A percentile compares a stretch with the other conserved stretches of the same genome.
phyloP scores from a whole-genome alignment of 37 sponge, comb jelly and placozoan genomes.

The Beroe ovata region DNA sequence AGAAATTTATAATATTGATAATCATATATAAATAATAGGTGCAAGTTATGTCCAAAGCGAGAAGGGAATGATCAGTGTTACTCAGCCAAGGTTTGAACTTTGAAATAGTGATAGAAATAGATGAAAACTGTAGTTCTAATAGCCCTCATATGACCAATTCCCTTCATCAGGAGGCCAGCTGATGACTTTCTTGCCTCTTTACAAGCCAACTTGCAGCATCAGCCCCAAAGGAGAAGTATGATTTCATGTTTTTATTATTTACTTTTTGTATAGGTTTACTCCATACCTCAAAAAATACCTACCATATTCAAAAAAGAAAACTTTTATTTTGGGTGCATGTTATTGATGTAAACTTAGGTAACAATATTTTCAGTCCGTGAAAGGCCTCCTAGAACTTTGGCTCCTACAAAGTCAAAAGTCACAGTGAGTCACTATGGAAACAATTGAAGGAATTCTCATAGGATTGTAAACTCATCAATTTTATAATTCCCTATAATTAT shows the following conservation, averaged over 20 bases:
- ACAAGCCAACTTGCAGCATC: conserved; percentile 6
- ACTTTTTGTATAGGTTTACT: neutral
- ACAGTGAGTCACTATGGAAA: too few relatives aligned
- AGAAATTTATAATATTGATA: neutral
- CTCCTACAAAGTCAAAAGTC: too few relatives aligned
- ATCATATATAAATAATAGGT: neutral
- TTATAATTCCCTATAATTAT: too few relatives aligned
- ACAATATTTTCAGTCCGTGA: neutral
- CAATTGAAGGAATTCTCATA: too few relatives aligned
- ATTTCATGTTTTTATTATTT: neutral
- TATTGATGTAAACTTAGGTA: too few relatives aligned
- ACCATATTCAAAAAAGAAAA: too few relatives aligned
- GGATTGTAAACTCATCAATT: too few relatives aligned
- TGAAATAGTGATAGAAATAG: too few relatives aligned
- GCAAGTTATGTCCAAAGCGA: too few relatives aligned
- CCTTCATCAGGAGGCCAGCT: conserved; percentile 8
- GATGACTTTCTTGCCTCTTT: conserved; percentile 47
- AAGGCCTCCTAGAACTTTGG: neutral
- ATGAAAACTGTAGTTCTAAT: too few relatives aligned
- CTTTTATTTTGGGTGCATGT: too few relatives aligned
- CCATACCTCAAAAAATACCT: neutral
- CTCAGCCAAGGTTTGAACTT: conserved; percentile 30
- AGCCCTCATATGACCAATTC: too few relatives aligned
- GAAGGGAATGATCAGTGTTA: conserved; percentile 24
- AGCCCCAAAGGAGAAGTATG: neutral